phyloP scores from a whole-genome alignment of 2,797 vertebrate genomes.

The Neomorphus geoffroyi region DNA sequence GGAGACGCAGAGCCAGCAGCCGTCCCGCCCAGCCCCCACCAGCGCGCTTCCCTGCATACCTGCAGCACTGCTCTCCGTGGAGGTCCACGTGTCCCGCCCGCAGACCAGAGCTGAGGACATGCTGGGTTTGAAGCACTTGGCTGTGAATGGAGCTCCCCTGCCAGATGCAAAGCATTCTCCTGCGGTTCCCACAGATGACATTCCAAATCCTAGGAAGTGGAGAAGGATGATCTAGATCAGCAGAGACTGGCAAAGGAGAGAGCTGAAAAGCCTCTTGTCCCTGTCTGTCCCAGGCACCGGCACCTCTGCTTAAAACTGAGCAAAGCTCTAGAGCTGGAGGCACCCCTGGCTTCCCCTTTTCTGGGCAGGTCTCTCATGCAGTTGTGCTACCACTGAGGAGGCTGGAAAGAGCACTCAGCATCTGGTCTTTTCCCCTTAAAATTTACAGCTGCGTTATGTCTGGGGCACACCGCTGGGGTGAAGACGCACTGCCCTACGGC shows the following conservation, averaged over 20 bases:
- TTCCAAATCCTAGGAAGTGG: background rate
- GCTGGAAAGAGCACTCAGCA: background rate
- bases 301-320: background rate
- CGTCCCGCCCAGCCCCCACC: background rate
- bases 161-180: background rate
- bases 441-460: background rate
- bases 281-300: background rate
- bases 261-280: background rate
- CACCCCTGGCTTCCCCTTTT: background rate
- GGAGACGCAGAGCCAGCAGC: background rate
- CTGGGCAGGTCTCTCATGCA: fast-evolving
- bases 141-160: background rate
- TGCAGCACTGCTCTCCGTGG: fast-evolving
- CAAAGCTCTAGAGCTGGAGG: background rate
- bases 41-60: background rate
- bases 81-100: fast-evolving
- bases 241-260: background rate
- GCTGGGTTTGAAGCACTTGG: background rate
- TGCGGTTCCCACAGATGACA: background rate
- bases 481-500: background rate
- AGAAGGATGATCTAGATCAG: background rate
- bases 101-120: fast-evolving
- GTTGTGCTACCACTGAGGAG: background rate
- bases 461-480: fast-evolving
- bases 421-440: background rate